Evolutionary conservation across 1,140 invertebrate genomes (phyloP).

Genomic region (Protaetia brevitarsis): DNA sequence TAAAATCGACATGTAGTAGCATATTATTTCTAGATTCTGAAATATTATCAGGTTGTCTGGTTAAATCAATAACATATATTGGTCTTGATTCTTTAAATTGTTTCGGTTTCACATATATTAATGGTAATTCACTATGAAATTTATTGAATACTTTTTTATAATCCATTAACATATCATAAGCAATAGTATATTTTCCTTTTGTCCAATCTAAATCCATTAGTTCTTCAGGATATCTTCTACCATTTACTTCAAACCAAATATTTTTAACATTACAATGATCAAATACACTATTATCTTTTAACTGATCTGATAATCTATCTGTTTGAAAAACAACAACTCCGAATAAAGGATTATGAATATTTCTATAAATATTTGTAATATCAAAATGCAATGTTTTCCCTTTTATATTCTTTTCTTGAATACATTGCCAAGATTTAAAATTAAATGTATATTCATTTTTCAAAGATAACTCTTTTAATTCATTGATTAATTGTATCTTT

Average conservation of each 20-base stretch:
- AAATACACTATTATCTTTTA: too few relatives aligned
- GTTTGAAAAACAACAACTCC: constrained; percentile 17
- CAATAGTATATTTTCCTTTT: constrained; percentile 7
- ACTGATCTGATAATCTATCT: too few relatives aligned
- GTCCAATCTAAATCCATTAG: constrained; percentile 5
- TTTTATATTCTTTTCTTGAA: constrained; percentile 4
- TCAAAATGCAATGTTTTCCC: constrained; percentile 15
- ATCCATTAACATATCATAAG: neutral
- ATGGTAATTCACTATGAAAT: neutral
- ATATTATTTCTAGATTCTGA: constrained; percentile 4
- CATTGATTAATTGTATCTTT: neutral
- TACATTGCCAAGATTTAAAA: constrained; percentile 23
- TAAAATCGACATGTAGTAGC: constrained; percentile 21
- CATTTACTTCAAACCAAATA: constrained; percentile 19
- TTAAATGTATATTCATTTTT: neutral
- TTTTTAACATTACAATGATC: too few relatives aligned
- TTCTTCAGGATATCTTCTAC: constrained; percentile 21
- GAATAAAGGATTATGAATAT: constrained; percentile 20
- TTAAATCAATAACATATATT: constrained; percentile 21
- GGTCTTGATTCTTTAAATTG: neutral
- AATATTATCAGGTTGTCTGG: constrained; percentile 5
- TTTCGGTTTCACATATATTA: neutral
- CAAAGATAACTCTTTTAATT: neutral
- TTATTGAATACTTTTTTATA: constrained; percentile 10
- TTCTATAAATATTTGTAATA: constrained; percentile 19